These are phyloP conservation scores for Drosophila lacertosa DNA, from an alignment of 1,140 invertebrate species.

Conservation along the genomic window DNA sequence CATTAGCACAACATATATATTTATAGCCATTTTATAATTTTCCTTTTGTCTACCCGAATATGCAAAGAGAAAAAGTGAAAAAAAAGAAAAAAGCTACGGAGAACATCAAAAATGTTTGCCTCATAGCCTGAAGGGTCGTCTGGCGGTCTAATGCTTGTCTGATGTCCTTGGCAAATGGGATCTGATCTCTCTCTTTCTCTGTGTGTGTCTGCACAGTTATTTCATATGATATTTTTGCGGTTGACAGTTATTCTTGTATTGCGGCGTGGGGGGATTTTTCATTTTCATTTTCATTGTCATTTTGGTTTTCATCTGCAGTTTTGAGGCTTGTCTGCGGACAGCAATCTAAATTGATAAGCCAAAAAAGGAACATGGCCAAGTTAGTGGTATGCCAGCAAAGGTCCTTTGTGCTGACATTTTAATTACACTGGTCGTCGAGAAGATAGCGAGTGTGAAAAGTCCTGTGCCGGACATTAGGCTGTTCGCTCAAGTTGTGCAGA, in stretches of 20 bases:
- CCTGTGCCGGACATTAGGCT: conserved; percentile 34
- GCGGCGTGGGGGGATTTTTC: neutral
- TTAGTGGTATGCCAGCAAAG: conserved; percentile 39
- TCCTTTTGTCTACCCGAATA: conserved; percentile 8
- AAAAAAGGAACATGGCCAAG: conserved; percentile 15
- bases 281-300: conserved; percentile 20
- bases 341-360: conserved; percentile 66
- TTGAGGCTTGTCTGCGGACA: conserved; percentile 45
- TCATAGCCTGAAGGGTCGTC: conserved; percentile 33
- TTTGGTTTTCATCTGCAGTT: conserved; percentile 37
- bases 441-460: conserved; percentile 13
- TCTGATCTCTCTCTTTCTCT: no score
- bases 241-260: conserved; percentile 45
- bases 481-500: conserved; percentile 54
- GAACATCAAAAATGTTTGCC: conserved; percentile 53
- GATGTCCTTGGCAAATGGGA: conserved; percentile 7
- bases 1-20: neutral
- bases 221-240: conserved; percentile 39
- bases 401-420: conserved; percentile 66
- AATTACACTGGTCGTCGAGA: conserved; percentile 49
- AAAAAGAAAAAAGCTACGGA: conserved; percentile 8
- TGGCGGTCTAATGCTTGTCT: neutral
- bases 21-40: neutral
- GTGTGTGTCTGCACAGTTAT: conserved; percentile 55
- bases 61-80: neutral